phyloP scores from a whole-genome alignment of 2,113 vertebrate genomes.

The Silurus meridionalis region DNA sequence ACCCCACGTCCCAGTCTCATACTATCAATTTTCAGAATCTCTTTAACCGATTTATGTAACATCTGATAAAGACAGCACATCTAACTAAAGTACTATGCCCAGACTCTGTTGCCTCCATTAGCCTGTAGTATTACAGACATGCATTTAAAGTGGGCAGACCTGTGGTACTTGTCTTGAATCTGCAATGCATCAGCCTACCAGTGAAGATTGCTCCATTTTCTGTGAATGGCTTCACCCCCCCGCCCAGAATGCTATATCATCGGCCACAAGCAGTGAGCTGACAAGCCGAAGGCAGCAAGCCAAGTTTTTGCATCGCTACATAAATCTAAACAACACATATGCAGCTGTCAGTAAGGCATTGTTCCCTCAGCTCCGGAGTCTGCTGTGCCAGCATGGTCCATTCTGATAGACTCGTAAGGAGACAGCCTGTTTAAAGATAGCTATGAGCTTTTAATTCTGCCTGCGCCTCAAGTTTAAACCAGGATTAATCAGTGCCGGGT shows the following conservation, averaged over 20 bases:
- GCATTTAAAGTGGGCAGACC: conserved; percentile 49
- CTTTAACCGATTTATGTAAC: conserved; percentile 23
- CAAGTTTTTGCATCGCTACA: conserved; percentile 53
- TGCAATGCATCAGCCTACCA: conserved; percentile 62
- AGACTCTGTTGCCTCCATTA: conserved; percentile 36
- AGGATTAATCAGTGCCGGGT: conserved; percentile 51
- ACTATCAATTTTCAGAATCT: conserved; percentile 6
- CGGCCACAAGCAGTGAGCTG: conserved; percentile 67
- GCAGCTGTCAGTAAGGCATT: conserved; percentile 61
- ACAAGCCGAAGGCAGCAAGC: conserved; percentile 59
- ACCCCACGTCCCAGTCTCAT: neutral
- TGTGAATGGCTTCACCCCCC: conserved; percentile 44
- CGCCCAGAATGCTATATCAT: conserved; percentile 61
- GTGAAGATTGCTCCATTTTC: conserved; percentile 62
- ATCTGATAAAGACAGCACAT: conserved; percentile 9
- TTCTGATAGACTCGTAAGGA: conserved; percentile 59
- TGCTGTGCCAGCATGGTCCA: conserved; percentile 54
- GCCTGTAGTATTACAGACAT: conserved; percentile 54
- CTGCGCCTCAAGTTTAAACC: conserved; percentile 54
- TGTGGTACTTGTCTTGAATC: conserved; percentile 50
- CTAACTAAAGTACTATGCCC: neutral
- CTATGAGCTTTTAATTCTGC: conserved; percentile 63
- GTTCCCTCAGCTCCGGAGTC: conserved; percentile 50
- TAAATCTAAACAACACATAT: conserved; percentile 67
- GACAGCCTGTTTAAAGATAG: conserved; percentile 65